A percentile compares a stretch with the other conserved stretches of the same genome.
These are phyloP conservation scores for Aulostomus chinensis DNA, from an alignment of 2,797 vertebrate genomes.

Conservation along the genomic window DNA sequence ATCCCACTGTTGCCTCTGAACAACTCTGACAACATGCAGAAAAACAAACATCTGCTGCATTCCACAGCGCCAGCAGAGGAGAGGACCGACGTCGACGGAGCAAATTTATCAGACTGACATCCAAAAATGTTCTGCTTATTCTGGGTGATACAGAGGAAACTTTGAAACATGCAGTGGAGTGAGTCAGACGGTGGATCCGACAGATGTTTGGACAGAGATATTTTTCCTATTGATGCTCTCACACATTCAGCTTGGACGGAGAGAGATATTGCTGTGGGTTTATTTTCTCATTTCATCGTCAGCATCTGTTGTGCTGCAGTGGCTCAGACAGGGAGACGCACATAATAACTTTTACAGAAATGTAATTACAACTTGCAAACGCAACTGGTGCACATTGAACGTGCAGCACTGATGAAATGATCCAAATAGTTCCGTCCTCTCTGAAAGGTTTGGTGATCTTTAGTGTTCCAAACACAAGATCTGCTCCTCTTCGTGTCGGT, in stretches of 20 bases:
- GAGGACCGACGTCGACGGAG: conserved; percentile 46
- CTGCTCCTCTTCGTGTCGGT: conserved; percentile 17
- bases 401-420: not conserved
- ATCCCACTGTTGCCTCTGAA: conserved; percentile 41
- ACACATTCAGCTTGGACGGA: conserved; percentile 6
- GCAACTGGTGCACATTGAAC: not conserved
- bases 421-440: not conserved
- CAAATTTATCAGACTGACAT: conserved; percentile 56
- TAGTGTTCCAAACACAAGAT: conserved; percentile 12
- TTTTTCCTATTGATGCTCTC: conserved; percentile 34
- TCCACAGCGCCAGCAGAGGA: conserved; percentile 41
- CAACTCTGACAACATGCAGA: conserved; percentile 58
- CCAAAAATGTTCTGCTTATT: conserved; percentile 46
- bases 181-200: conserved; percentile 38
- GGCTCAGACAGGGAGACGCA: not conserved
- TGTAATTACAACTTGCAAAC: not conserved
- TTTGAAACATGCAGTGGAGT: conserved; percentile 38
- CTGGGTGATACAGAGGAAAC: conserved; percentile 46
- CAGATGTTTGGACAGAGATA: conserved; percentile 69
- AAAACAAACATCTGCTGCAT: conserved; percentile 69
- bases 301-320: conserved; percentile 9
- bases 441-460: too few relatives aligned
- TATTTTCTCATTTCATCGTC: conserved; percentile 18
- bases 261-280: conserved; percentile 25
- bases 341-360: conserved; percentile 6